phyloP scores from a whole-genome alignment of 1,140 invertebrate species.

The Mercenaria mercenaria region DNA sequence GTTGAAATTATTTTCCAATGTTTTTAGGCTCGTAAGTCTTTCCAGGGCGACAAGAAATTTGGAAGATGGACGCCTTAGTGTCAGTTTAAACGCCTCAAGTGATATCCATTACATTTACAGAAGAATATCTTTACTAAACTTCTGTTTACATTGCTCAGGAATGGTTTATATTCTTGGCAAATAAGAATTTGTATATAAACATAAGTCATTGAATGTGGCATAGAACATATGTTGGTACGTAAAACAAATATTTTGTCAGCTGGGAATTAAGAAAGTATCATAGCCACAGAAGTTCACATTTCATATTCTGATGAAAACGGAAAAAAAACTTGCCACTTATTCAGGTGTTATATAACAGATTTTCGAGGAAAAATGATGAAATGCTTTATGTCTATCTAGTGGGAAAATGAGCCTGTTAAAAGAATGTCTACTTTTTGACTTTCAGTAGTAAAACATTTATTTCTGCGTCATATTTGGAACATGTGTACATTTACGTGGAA shows the following conservation, averaged over 20 bases:
- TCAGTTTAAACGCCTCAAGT: not conserved
- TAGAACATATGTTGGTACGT: conserved; percentile 15
- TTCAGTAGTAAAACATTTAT: too few relatives aligned
- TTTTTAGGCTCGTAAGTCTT: not conserved
- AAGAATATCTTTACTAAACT: not conserved
- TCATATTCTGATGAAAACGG: not conserved
- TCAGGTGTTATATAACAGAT: not conserved
- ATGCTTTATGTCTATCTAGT: too few relatives aligned
- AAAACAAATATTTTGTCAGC: conserved; percentile 46
- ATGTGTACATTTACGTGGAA: too few relatives aligned
- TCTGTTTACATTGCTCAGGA: not conserved
- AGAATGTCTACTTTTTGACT: too few relatives aligned
- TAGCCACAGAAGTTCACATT: not conserved
- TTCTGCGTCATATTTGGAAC: too few relatives aligned
- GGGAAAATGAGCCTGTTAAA: too few relatives aligned
- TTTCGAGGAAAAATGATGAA: too few relatives aligned
- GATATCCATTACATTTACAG: not conserved
- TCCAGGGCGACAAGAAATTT: not conserved
- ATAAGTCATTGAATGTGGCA: conserved; percentile 24
- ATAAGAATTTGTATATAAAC: conserved; percentile 30
- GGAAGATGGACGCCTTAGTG: not conserved
- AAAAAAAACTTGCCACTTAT: conserved; percentile 8
- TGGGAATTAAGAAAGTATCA: conserved; percentile 23
- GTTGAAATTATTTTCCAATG: conserved; percentile 6
- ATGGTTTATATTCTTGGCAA: conserved; percentile 42